Evolutionary conservation across 2,888 invertebrate species (phyloP).

Genomic region (Eurois occulta): DNA sequence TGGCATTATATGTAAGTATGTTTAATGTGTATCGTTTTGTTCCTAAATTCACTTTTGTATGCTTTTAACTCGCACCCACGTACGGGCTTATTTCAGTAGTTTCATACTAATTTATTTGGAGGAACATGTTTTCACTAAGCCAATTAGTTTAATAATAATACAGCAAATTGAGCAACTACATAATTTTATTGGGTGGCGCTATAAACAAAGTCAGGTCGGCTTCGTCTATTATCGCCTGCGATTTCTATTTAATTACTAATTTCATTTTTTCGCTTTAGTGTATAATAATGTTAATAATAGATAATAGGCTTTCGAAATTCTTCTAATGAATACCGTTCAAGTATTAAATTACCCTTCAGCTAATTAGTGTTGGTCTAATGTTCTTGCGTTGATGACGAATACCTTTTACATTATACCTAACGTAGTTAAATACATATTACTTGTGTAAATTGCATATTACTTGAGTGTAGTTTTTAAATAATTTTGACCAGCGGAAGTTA

Average conservation of each 20-base stretch:
- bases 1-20: too few relatives aligned
- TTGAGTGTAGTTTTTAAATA: slow-evolving; percentile 15
- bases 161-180: slow-evolving; percentile 12
- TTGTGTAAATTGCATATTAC: not conserved
- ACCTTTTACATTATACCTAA: not conserved
- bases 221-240: not conserved
- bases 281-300: slow-evolving; percentile 1
- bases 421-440: not conserved
- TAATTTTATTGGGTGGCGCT: not conserved
- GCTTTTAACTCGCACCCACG: not conserved
- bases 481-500: slow-evolving; percentile 39
- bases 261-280: slow-evolving; percentile 4
- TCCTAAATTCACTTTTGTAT: not conserved
- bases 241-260: slow-evolving; percentile 10
- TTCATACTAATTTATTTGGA: not conserved
- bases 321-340: not conserved
- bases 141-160: slow-evolving; percentile 6
- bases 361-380: not conserved
- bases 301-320: slow-evolving; percentile 5
- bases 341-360: slow-evolving; percentile 10
- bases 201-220: not conserved
- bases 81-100: not conserved
- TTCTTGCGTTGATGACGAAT: slow-evolving; percentile 2
- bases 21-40: too few relatives aligned
- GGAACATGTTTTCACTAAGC: not conserved